Conservation (phyloP, 2,797 vertebrate species). For the Macroramphosus scolopax region DNA sequence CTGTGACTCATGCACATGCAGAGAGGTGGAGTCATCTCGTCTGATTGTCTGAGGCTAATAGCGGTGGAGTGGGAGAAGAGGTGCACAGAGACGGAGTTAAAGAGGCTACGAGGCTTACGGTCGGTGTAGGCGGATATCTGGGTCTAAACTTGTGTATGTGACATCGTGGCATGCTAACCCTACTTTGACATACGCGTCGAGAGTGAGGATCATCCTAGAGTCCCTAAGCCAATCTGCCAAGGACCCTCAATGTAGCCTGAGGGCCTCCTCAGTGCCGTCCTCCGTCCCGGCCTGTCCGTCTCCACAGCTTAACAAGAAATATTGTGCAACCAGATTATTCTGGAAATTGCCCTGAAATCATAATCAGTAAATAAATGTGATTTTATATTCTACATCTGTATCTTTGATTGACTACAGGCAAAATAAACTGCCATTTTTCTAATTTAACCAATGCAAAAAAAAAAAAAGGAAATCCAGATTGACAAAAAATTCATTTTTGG, state of each 20-base stretch:
- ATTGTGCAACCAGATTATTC: too few species aligned
- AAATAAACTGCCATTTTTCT: too few species aligned
- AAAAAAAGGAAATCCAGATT: too few species aligned
- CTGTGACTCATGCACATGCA: slow-evolving; percentile 58
- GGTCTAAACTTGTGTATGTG: slow-evolving; percentile 36
- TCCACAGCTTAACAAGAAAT: slow-evolving; percentile 7
- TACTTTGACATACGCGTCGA: slow-evolving; percentile 65
- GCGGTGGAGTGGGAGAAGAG: slow-evolving; percentile 68
- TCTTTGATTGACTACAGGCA: too few species aligned
- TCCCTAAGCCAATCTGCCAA: slow-evolving; percentile 56
- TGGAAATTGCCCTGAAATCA: too few species aligned
- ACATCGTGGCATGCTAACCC: slow-evolving; percentile 45
- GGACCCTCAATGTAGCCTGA: slow-evolving; percentile 58
- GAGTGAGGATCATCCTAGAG: slow-evolving; percentile 61
- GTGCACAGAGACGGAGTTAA: slow-evolving; percentile 52
- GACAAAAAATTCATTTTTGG: slow-evolving; percentile 1
- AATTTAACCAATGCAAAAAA: too few species aligned
- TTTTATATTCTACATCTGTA: too few species aligned
- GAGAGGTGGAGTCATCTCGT: slow-evolving; percentile 59
- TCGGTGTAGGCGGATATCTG: slow-evolving; percentile 55
- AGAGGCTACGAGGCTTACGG: slow-evolving; percentile 59
- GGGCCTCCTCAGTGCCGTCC: slow-evolving; percentile 50
- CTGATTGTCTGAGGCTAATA: slow-evolving; percentile 69
- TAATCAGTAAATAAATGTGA: too few species aligned
- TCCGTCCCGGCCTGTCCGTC: slow-evolving; percentile 51